Conservation (phyloP, 2,888 invertebrate genomes). For the Heliconius hortense region DNA sequence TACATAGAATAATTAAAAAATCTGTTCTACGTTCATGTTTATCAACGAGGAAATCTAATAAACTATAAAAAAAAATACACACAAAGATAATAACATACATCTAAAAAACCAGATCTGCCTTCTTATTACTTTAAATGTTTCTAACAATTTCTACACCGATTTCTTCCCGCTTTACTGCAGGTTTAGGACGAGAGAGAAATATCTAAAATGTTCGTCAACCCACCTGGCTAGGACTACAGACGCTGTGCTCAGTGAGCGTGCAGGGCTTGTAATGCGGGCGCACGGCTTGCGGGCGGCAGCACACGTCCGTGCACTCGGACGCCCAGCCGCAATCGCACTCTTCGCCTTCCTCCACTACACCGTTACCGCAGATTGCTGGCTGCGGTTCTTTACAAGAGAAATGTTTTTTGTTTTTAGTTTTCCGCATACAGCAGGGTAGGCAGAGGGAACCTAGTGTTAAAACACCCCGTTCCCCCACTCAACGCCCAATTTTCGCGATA, state of each 20-base stretch:
- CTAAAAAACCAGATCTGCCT: too few relatives aligned
- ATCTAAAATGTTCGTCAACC: not conserved
- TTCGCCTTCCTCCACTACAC: conserved; percentile 97
- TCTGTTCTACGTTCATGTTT: too few relatives aligned
- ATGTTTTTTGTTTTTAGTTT: not conserved
- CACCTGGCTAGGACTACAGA: conserved; percentile 92
- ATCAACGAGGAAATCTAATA: too few relatives aligned
- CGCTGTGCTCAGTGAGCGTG: conserved; percentile 89
- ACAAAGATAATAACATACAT: too few relatives aligned
- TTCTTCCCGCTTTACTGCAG: too few relatives aligned
- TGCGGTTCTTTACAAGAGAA: conserved; percentile 86
- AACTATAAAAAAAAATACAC: too few relatives aligned
- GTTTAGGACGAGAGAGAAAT: not conserved
- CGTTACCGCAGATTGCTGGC: conserved; percentile 98
- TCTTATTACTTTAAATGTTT: too few relatives aligned
- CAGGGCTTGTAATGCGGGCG: conserved; percentile 93
- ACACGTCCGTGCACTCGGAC: conserved; percentile 95
- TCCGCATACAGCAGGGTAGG: not conserved
- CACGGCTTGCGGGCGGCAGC: conserved; percentile 95
- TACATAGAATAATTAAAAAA: too few relatives aligned
- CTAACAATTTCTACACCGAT: too few relatives aligned
- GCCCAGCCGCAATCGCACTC: conserved; percentile 99
- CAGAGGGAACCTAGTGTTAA: too few relatives aligned
- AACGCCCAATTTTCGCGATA: not conserved
- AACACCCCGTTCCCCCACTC: too few relatives aligned